Evolutionary conservation across 2,888 invertebrate species (phyloP).

Genomic region (Drosophila robusta): DNA sequence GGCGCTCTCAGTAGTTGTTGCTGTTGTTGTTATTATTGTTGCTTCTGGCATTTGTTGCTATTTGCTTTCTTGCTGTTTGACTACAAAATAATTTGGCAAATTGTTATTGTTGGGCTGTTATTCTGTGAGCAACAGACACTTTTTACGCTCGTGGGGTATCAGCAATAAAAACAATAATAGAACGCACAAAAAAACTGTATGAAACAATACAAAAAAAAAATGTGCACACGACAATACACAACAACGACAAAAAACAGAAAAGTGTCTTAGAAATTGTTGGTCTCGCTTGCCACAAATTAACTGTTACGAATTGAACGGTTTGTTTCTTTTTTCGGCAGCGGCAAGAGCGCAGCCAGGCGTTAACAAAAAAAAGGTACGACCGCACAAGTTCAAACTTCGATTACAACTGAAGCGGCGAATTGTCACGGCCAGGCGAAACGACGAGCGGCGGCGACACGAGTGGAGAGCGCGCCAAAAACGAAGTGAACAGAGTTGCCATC

Average conservation of each 20-base stretch:
- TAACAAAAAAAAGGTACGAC: constrained; percentile 39
- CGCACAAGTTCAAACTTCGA: constrained; percentile 63
- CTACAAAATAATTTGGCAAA: constrained; percentile 52
- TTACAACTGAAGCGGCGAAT: constrained; percentile 72
- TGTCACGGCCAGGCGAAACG: constrained; percentile 23
- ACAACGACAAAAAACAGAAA: constrained; percentile 7
- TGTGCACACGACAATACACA: constrained; percentile 1
- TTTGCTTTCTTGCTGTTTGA: constrained; percentile 11
- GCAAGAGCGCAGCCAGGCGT: constrained; percentile 8
- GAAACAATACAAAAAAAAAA: constrained; percentile 4
- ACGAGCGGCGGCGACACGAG: constrained; percentile 17
- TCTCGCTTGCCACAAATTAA: constrained; percentile 11
- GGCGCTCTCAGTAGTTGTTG: neutral
- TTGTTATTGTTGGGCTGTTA: constrained; percentile 13
- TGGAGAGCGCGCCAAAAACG: constrained; percentile 59
- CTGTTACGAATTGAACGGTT: constrained; percentile 20
- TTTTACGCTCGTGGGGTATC: too few species aligned
- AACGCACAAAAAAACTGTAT: constrained; percentile 2
- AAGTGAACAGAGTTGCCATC: constrained; percentile 48
- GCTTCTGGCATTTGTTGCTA: neutral
- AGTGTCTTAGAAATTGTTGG: constrained; percentile 17
- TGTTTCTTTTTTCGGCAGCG: constrained; percentile 8
- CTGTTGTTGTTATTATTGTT: constrained; percentile 9
- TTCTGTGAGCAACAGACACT: constrained; percentile 3
- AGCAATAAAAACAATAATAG: neutral